phyloP scores from a whole-genome alignment of 2,113 vertebrate species.

The Phylloscopus whistleri region DNA sequence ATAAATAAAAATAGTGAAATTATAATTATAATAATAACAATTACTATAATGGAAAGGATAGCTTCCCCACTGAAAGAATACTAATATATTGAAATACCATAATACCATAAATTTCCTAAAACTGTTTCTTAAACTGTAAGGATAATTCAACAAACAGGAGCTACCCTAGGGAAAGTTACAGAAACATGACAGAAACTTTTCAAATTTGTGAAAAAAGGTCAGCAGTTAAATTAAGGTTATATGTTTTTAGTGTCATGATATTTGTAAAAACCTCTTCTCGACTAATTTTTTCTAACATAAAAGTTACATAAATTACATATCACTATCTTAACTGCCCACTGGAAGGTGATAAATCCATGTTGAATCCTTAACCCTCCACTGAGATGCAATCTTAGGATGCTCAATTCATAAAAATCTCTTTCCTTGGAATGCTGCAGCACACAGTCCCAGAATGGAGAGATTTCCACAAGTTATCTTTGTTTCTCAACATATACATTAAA shows the following conservation, averaged over 20 bases:
- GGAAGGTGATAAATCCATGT: neutral
- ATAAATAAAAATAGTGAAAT: neutral
- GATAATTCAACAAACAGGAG: neutral
- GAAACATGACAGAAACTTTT: neutral
- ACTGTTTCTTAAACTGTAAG: neutral
- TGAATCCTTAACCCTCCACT: neutral
- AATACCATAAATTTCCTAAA: neutral
- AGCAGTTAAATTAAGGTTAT: neutral
- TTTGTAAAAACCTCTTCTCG: neutral
- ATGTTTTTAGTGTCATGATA: neutral
- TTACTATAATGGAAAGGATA: neutral
- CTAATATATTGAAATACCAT: neutral
- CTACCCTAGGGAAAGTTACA: neutral
- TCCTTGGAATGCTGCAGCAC: neutral
- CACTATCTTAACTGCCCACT: neutral
- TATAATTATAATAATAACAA: neutral
- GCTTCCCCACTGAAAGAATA: neutral
- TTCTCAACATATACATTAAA: neutral
- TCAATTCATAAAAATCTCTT: neutral
- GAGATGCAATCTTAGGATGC: neutral
- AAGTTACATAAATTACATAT: neutral
- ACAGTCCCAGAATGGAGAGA: neutral
- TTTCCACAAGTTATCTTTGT: neutral
- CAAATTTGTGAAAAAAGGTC: neutral
- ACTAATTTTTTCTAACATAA: neutral